These are phyloP conservation scores for Varanus komodoensis DNA, from an alignment of 2,113 vertebrate species.

Conservation along the genomic window DNA sequence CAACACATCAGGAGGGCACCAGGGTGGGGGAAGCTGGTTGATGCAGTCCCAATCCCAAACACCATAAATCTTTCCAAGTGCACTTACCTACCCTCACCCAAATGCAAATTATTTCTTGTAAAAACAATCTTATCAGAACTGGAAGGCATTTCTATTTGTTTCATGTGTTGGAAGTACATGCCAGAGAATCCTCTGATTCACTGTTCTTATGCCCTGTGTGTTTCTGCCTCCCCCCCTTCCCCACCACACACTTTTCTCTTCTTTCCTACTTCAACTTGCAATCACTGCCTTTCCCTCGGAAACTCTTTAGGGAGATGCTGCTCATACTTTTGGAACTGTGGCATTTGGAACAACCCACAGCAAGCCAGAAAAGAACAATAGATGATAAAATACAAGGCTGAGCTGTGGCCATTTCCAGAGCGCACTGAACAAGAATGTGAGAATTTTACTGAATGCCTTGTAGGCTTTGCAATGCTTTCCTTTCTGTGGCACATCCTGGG, in stretches of 20 bases:
- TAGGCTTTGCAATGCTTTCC: neutral
- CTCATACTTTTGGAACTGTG: neutral
- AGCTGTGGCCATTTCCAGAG: neutral
- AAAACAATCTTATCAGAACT: neutral
- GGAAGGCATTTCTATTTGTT: neutral
- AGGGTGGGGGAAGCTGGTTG: neutral
- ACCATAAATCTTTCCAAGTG: neutral
- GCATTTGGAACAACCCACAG: conserved; percentile 18
- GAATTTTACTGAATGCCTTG: neutral
- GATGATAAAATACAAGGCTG: conserved; percentile 12
- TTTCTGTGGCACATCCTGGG: neutral
- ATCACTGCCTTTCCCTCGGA: neutral
- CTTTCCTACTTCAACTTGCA: neutral
- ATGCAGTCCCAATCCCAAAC: neutral
- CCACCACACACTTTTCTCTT: neutral
- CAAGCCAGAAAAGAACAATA: conserved; percentile 23
- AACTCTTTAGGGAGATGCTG: neutral
- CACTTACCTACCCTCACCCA: neutral
- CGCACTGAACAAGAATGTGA: conserved; percentile 1
- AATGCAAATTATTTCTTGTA: neutral
- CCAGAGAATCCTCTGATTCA: neutral
- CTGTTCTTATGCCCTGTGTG: neutral
- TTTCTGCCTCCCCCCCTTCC: no score
- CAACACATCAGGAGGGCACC: no score
- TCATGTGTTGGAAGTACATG: no score